A percentile compares a stretch with the other conserved stretches of the same genome.
phyloP scores from a whole-genome alignment of 2,888 invertebrate species.

The Ectemnius cavifrons region DNA sequence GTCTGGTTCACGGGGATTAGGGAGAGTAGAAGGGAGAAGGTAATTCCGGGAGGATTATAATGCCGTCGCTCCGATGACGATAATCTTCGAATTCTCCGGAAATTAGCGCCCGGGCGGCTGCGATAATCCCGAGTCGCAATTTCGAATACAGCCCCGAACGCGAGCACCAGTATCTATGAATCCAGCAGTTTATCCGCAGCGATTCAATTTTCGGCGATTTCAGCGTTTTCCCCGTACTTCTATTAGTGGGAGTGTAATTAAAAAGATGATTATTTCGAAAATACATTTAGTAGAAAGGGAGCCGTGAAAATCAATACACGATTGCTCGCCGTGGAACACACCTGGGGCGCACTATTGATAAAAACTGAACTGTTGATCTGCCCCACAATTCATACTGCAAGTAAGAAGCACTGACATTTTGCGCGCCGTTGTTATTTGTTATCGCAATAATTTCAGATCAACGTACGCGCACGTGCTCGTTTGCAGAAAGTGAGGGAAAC shows the following conservation, averaged over 20 bases:
- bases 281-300: not conserved
- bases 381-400: not conserved
- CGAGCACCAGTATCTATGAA: not conserved
- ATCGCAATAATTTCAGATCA: conserved; percentile 16
- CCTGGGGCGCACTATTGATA: not conserved
- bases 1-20: not conserved
- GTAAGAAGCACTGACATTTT: conserved; percentile 11
- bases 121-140: conserved; percentile 10
- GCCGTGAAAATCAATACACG: not conserved
- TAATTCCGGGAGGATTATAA: not conserved
- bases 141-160: not conserved
- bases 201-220: conserved; percentile 9
- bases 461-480: too few species aligned
- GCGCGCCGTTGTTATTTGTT: conserved; percentile 16
- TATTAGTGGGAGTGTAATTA: not conserved
- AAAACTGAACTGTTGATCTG: not conserved
- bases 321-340: not conserved
- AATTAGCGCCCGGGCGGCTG: not conserved
- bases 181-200: not conserved
- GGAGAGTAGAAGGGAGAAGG: not conserved
- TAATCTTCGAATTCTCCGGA: conserved; percentile 1
- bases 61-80: not conserved
- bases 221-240: not conserved
- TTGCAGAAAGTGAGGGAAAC: too few species aligned
- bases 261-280: conserved; percentile 1